phyloP scores from a whole-genome alignment of 1,140 invertebrate species.

The Aphaenogaster floridana region DNA sequence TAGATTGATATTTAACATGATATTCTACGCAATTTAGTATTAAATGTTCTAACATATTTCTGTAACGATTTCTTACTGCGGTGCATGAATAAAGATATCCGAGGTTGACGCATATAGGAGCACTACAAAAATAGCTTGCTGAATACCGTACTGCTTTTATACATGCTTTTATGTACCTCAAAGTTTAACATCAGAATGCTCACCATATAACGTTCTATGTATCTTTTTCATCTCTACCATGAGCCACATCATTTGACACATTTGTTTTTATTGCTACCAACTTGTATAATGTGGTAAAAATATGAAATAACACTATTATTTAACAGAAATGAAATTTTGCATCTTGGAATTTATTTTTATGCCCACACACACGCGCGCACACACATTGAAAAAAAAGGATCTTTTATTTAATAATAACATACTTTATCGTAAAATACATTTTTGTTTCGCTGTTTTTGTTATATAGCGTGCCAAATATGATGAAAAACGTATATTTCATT shows the following conservation, averaged over 20 bases:
- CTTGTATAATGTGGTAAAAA: background rate
- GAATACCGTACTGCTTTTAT: slow-evolving; percentile 8
- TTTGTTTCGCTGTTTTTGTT: background rate
- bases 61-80: slow-evolving; percentile 15
- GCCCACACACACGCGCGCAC: background rate
- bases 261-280: background rate
- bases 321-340: background rate
- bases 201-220: background rate
- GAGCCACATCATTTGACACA: background rate
- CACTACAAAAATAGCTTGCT: slow-evolving; percentile 30
- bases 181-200: slow-evolving; percentile 31
- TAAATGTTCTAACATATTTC: background rate
- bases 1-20: background rate
- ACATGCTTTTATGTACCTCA: background rate
- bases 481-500: background rate
- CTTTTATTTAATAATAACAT: background rate
- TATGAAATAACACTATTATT: slow-evolving; percentile 5
- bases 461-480: background rate
- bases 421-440: background rate
- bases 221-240: background rate
- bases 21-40: background rate
- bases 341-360: background rate
- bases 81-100: slow-evolving; percentile 16
- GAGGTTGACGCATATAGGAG: slow-evolving; percentile 26
- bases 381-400: background rate